Conservation (phyloP, 2,797 vertebrate species). For the Liparis tanakae region DNA sequence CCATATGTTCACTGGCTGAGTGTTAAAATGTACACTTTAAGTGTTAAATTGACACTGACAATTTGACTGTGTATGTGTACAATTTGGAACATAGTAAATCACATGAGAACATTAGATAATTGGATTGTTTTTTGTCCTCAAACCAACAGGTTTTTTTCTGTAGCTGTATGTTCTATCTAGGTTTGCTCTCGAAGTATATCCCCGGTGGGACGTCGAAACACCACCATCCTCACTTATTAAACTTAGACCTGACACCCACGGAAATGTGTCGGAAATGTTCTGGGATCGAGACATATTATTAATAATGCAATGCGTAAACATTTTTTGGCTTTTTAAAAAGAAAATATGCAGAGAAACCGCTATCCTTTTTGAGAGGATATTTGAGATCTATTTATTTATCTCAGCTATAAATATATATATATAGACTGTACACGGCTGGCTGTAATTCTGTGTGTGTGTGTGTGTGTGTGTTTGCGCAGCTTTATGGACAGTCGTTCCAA, state of each 20-base stretch:
- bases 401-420: slow-evolving; percentile 20
- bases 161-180: slow-evolving; percentile 2
- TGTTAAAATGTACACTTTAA: too few species aligned
- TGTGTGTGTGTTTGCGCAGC: not conserved
- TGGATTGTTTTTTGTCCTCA: not conserved
- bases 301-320: slow-evolving; percentile 65
- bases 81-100: slow-evolving; percentile 2
- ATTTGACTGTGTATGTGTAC: too few species aligned
- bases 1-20: too few species aligned
- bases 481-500: slow-evolving; percentile 13
- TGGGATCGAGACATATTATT: slow-evolving; percentile 38
- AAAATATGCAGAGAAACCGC: slow-evolving; percentile 26
- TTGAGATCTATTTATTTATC: slow-evolving; percentile 25
- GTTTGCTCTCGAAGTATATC: slow-evolving; percentile 4
- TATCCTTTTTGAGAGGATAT: slow-evolving; percentile 1
- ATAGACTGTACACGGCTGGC: slow-evolving; percentile 9
- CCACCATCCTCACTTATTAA: slow-evolving; percentile 24
- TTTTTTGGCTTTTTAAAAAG: slow-evolving; percentile 43
- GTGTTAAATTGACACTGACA: too few species aligned
- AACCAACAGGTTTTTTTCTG: not conserved
- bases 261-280: slow-evolving; percentile 33
- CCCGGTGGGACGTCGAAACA: slow-evolving; percentile 18
- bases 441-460: not conserved
- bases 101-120: not conserved
- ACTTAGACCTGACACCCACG: slow-evolving; percentile 42